Evolutionary conservation across 2,113 vertebrate genomes (phyloP), one percentile per base, ranked within the genome.

Genomic region (Galbula dea): DNA sequence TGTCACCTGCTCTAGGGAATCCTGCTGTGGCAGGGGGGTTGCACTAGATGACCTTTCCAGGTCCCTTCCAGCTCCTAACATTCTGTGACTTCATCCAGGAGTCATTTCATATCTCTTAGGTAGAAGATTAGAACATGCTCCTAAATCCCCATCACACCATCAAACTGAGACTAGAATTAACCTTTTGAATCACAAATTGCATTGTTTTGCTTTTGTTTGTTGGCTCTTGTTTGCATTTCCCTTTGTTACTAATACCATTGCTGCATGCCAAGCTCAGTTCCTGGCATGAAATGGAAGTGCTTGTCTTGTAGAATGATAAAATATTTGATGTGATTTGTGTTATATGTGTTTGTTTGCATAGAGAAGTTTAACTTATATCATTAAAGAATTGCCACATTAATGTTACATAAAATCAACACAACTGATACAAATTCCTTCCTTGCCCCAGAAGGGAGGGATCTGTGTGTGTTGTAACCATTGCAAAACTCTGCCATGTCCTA

Each of bases 271-370:
- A 72, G 15, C 22, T 61, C 52, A 51, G 5, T 74, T 89, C 78
- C 48, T 75, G 24, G 49, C 26, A 30, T 15, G 7, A 90, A 79
- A 71, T 69, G 39, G 36, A 90, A 62, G 15, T 48, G 2, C 14
- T 39, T 77, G 36, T 75, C 34, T 63, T 57, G 18, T 43, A 61
- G 74, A 92, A 88, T 73, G 32, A 59, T 37, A 82, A 83, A 88
- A 61, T 63, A 68, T 65, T 93, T 86, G 19, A 72, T 96, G 93
- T 93, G 3, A 62, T 69, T 90, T 90, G 52, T 37, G 24, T 89
- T n/a, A 23, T 67, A 45, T 41, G 21, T 54, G 8, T 83, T 90
- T 84, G 32, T 83, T 94, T 96, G 37, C 52, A 89, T 18, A 89
- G 32, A 92, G 46, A 93, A 91, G 49, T 43, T 14, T 68, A 34